These are phyloP conservation scores for Cotesia vestalis DNA, from an alignment of 1,140 invertebrate genomes.

Conservation along the genomic window DNA sequence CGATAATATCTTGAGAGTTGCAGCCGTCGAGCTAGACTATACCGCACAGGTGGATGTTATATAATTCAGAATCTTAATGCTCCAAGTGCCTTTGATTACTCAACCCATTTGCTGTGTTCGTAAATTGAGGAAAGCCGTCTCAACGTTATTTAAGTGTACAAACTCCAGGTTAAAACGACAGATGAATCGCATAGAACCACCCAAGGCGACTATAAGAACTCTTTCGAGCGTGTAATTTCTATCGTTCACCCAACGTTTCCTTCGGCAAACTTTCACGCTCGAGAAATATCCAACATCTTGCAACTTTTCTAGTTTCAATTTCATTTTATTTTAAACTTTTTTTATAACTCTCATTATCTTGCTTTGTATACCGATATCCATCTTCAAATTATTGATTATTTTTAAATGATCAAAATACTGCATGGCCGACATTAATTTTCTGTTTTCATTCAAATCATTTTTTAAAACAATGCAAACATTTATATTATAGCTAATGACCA, in stretches of 20 bases:
- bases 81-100: slow-evolving; percentile 19
- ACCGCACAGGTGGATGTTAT: background rate
- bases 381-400: too few relatives aligned
- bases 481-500: too few relatives aligned
- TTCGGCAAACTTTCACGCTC: slow-evolving; percentile 35
- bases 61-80: slow-evolving; percentile 1
- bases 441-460: too few relatives aligned
- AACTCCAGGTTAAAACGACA: slow-evolving; percentile 25
- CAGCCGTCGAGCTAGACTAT: background rate
- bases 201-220: slow-evolving; percentile 37
- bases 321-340: slow-evolving; percentile 1
- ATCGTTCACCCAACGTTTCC: slow-evolving; percentile 36
- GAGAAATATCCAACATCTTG: slow-evolving; percentile 13
- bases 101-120: slow-evolving; percentile 28
- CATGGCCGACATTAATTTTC: too few relatives aligned
- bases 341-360: slow-evolving; percentile 14
- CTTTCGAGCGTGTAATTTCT: slow-evolving; percentile 38
- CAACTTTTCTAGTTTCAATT: slow-evolving; percentile 20
- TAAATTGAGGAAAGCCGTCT: slow-evolving; percentile 29
- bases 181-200: slow-evolving; percentile 34
- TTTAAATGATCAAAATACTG: too few relatives aligned
- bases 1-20: too few relatives aligned
- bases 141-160: slow-evolving; percentile 35
- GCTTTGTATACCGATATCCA: background rate
- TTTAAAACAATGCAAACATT: too few relatives aligned